Base-by-base conservation (phyloP, 2,113 vertebrate genomes). In the Neodontobutis hainanensis region DNA sequence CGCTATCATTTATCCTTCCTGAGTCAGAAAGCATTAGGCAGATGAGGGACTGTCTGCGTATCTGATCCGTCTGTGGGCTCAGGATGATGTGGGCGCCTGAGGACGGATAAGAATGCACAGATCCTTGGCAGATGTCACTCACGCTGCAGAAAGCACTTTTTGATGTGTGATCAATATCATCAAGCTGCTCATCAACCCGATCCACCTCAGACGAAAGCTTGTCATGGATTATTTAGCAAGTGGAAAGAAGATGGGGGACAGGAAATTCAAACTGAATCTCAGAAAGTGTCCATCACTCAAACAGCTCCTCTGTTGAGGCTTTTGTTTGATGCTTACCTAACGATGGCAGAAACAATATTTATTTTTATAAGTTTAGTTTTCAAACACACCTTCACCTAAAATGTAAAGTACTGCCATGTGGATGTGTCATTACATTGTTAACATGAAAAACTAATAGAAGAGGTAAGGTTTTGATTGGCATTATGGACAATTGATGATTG, bases 91-190 rank as follows among this genome's bases (percentile, higher is more conserved):
- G 83, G 52, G 52, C 32, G 52, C 58, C 53, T 36, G 47, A 72
- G 32, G 62, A 27, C 19, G 19, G 19, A 27, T 27, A 27, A 27
- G 19, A 27, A 27, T 27, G 19, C 71, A 72, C 73, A 78, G 85
- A 84, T 74, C 75, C 67, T 80, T 77, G 86, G 61, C 87, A 88
- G 79, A 73, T 89, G 90, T 80, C 89, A 89, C 74, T 91, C 90
- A 85, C 64, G 34, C 51, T n/a, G 14, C 35, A 4, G 34, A 58
- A 60, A 46, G 35, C 11, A 40, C 15, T 15, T 80, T 77, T 80
- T 86, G 80, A 83, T 87, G 84, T 71, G 72, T 63, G 75, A 89
- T 90, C 85, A 84, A 85, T 87, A 81, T 75, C 75, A 77, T 65
- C 81, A 73, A 46, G 70, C 49, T 59, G 55, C 63, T 53, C 63